phyloP scores from a whole-genome alignment of 2,888 invertebrate species.

The Lamproptera curius region DNA sequence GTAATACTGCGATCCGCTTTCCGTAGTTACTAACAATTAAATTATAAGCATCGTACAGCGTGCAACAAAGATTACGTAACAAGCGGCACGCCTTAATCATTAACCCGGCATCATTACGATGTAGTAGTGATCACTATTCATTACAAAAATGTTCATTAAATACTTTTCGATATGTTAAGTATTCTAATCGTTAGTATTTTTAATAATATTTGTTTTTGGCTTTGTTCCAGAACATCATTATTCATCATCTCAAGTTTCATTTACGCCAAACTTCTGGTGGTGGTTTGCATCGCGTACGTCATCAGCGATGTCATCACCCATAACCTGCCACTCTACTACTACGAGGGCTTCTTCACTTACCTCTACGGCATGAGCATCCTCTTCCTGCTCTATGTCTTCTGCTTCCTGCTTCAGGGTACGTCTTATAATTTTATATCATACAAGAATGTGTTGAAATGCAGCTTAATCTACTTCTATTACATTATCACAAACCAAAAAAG shows the following conservation, averaged over 20 bases:
- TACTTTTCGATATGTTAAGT: too few species aligned
- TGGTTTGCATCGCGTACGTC: slow-evolving; percentile 95
- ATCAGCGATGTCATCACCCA: slow-evolving; percentile 96
- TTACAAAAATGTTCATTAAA: too few species aligned
- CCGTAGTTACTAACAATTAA: too few species aligned
- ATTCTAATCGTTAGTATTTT: too few species aligned
- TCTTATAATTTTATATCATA: not conserved
- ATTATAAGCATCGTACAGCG: too few species aligned
- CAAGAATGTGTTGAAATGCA: too few species aligned
- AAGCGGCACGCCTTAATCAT: not conserved
- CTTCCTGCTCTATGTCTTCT: slow-evolving; percentile 95
- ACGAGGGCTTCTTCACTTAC: slow-evolving; percentile 97
- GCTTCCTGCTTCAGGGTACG: slow-evolving; percentile 91
- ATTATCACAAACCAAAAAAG: too few species aligned
- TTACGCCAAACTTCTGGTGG: slow-evolving; percentile 95
- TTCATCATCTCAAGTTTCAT: slow-evolving; percentile 98
- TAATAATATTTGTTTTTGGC: slow-evolving; percentile 14
- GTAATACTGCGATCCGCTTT: too few species aligned
- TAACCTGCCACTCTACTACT: slow-evolving; percentile 93
- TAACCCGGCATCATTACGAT: too few species aligned
- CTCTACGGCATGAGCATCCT: slow-evolving; percentile 95
- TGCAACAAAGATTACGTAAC: not conserved
- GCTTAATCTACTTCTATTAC: too few species aligned
- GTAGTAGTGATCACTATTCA: too few species aligned
- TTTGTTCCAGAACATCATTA: slow-evolving; percentile 89